Base-by-base conservation (phyloP, 1,140 invertebrate genomes). In the Rhagoletis zephyria region DNA sequence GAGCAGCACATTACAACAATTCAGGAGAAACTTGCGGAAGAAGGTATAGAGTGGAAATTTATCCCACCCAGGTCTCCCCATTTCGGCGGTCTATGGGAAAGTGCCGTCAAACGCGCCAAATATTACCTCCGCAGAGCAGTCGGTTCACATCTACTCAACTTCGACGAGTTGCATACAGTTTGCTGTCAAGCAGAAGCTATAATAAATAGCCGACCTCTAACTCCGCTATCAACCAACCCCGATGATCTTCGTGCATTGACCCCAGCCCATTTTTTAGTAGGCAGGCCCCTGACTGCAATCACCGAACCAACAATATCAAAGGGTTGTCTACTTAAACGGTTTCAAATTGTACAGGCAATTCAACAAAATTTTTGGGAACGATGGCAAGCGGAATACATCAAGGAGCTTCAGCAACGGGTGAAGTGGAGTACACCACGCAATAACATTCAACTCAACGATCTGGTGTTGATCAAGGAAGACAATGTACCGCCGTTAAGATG, bases 401-500 rank as follows among this genome's bases (percentile, higher is more conserved):
- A 88, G 0, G 70, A 89, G 14, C 87, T 91, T 1, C 93, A 93
- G 81, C 86, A 89, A 16, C 87, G 92, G n/a, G 67, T 48, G 0
- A 93, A 93, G 87, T 93, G 93, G 93, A 85, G 77, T 6, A 70
- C 14, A 14, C 14, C 85, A 5, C 19, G 88, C 1, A 9, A 45
- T 2, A 87, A 89, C 40, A 74, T 93, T 2, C 74, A 89, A 85
- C 14, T 87, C 19, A 92, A 90, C 40, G 88, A 88, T 16, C 40
- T 94, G 9, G 93, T 94, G 1, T 9, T 93, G 0, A 59, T 93
- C 0, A 91, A 92, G 74, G 90, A 93, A 74, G 90, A 92, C 10
- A 91, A 92, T 67, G 3, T 88, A n/a, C 90, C 91, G 7, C 90
- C 92, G 4, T 85, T 92, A 14, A 88, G 90, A 19, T 93, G 93